A percentile compares a stretch with the other conserved stretches of the same genome.
Conservation (phyloP, 1,140 invertebrate genomes). For the Probaryconus sp. region DNA sequence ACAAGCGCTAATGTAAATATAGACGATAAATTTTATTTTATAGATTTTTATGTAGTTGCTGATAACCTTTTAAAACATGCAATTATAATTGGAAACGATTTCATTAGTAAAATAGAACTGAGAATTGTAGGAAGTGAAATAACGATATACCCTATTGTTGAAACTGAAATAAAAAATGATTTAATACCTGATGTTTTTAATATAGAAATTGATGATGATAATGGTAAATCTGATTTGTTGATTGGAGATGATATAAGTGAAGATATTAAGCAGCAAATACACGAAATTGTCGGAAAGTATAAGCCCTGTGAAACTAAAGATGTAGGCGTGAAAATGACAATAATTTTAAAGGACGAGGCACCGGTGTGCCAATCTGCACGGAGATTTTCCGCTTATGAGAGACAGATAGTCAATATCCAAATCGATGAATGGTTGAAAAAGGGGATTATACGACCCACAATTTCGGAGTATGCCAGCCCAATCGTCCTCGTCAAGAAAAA, state of each 20-base stretch:
- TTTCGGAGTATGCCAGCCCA: conserved; percentile 6
- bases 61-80: too few species aligned
- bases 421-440: conserved; percentile 7
- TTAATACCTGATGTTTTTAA: neutral
- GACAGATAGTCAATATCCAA: neutral
- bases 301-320: neutral
- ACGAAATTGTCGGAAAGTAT: neutral
- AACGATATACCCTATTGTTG: too few species aligned
- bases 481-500: conserved; percentile 20
- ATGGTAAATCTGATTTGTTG: conserved; percentile 5
- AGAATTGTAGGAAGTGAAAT: too few species aligned
- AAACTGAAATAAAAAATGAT: neutral
- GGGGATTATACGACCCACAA: neutral
- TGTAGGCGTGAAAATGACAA: neutral
- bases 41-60: too few species aligned
- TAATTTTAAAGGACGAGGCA: conserved; percentile 11
- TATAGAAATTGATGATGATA: too few species aligned
- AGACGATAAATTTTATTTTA: too few species aligned
- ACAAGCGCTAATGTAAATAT: too few species aligned
- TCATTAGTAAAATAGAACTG: too few species aligned
- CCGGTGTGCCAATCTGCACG: conserved; percentile 13
- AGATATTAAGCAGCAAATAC: neutral
- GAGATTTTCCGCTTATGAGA: conserved; percentile 9
- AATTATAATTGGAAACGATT: too few species aligned
- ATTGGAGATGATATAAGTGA: conserved; percentile 7